Evolutionary conservation across 2,888 invertebrate species (phyloP).

Genomic region (Drosophila crucigera): DNA sequence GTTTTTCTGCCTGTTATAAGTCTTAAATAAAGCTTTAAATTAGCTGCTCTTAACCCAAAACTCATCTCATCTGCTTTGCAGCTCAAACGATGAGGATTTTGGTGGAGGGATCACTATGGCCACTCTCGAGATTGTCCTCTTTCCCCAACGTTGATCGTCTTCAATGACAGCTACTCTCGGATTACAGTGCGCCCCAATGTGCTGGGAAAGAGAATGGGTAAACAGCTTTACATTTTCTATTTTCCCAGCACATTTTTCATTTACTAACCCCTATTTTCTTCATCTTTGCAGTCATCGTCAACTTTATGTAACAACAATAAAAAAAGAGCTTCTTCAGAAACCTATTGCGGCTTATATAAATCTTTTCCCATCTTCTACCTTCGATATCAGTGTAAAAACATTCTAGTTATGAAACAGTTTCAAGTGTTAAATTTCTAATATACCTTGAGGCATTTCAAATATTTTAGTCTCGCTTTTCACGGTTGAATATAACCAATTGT

Average conservation of each 20-base stretch:
- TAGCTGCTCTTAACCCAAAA: background rate
- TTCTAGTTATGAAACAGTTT: background rate
- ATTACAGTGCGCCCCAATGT: slow-evolving; percentile 54
- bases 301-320: slow-evolving; percentile 31
- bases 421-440: background rate
- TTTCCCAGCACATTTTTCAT: background rate
- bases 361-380: background rate
- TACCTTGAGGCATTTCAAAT: background rate
- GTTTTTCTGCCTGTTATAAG: slow-evolving; percentile 3
- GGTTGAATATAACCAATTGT: background rate
- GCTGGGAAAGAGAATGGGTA: slow-evolving; percentile 51
- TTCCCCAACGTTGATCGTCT: slow-evolving; percentile 36
- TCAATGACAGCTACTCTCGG: slow-evolving; percentile 18
- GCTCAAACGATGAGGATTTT: slow-evolving; percentile 37
- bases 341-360: background rate
- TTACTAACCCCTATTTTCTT: background rate
- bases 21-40: background rate
- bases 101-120: slow-evolving; percentile 49
- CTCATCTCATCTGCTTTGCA: background rate
- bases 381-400: background rate
- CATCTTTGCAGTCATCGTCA: slow-evolving; percentile 52
- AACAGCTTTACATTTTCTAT: background rate
- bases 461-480: background rate
- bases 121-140: slow-evolving; percentile 5
- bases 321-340: background rate